A percentile compares a stretch with the other conserved stretches of the same genome.
Conservation (phyloP, 2,888 invertebrate species). For the Hydriomena furcata region DNA sequence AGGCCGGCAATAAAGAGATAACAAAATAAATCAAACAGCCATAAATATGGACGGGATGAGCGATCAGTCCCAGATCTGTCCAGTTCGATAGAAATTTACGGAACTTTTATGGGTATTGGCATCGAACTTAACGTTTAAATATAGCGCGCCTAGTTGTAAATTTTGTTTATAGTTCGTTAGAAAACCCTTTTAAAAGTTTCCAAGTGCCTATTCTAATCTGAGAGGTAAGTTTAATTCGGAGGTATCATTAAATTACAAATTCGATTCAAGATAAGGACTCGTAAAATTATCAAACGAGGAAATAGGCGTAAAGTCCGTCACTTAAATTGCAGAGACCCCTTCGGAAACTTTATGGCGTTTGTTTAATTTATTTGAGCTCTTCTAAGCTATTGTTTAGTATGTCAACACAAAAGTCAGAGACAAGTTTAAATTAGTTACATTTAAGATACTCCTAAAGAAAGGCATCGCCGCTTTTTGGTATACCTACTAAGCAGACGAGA, state of each 20-base stretch:
- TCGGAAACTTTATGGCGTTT: slow-evolving; percentile 10
- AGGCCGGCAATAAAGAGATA: slow-evolving; percentile 80
- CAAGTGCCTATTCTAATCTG: slow-evolving; percentile 35
- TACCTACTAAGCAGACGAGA: too few relatives aligned
- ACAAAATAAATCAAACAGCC: slow-evolving; percentile 82
- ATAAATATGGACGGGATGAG: slow-evolving; percentile 78
- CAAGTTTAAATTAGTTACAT: too few relatives aligned
- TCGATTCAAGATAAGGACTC: slow-evolving; percentile 35
- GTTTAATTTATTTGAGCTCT: not conserved
- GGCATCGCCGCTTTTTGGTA: too few relatives aligned
- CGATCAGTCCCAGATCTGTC: slow-evolving; percentile 77
- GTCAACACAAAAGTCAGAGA: too few relatives aligned
- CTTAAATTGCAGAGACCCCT: slow-evolving; percentile 49
- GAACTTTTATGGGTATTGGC: slow-evolving; percentile 70
- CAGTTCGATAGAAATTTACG: slow-evolving; percentile 70
- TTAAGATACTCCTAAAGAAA: too few relatives aligned
- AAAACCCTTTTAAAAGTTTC: slow-evolving; percentile 46
- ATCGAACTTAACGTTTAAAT: slow-evolving; percentile 70
- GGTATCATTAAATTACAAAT: slow-evolving; percentile 49
- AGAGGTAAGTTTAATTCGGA: slow-evolving; percentile 46
- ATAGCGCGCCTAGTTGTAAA: slow-evolving; percentile 70
- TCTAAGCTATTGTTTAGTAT: too few relatives aligned
- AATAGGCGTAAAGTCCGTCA: slow-evolving; percentile 47
- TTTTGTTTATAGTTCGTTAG: slow-evolving; percentile 67
- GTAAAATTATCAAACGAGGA: slow-evolving; percentile 39